Evolutionary conservation across 2,888 invertebrate genomes (phyloP).

Genomic region (Chirona hameri): DNA sequence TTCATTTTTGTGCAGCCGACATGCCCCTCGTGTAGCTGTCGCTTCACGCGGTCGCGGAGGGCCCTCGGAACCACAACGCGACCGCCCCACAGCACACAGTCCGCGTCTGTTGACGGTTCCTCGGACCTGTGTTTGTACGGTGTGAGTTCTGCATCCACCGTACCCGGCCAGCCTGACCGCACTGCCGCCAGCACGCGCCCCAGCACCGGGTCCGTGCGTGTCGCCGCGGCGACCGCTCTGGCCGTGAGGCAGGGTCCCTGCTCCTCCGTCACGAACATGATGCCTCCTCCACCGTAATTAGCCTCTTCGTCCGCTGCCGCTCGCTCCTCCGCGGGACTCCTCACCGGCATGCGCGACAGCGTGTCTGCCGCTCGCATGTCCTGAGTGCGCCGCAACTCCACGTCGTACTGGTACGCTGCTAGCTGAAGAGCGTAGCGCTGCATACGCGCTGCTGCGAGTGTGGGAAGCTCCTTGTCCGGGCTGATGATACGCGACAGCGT

Average conservation of each 20-base stretch:
- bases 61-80: background rate
- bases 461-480: background rate
- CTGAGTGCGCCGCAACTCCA: background rate
- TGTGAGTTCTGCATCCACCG: background rate
- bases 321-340: background rate
- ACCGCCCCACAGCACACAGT: background rate
- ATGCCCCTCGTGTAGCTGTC: background rate
- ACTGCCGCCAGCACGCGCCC: background rate
- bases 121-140: background rate
- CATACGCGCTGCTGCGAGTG: background rate
- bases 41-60: background rate
- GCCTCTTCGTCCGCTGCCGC: background rate
- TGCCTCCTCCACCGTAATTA: background rate
- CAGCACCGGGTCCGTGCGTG: background rate
- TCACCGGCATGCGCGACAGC: background rate
- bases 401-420: background rate
- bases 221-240: background rate
- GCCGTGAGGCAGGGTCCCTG: background rate
- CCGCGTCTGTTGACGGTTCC: background rate
- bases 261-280: background rate
- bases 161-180: background rate
- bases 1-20: background rate
- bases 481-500: background rate
- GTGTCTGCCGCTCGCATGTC: background rate
- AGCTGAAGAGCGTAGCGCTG: background rate